phyloP scores from a whole-genome alignment of 2,888 invertebrate species.

The Dicranocentrus wangi region DNA sequence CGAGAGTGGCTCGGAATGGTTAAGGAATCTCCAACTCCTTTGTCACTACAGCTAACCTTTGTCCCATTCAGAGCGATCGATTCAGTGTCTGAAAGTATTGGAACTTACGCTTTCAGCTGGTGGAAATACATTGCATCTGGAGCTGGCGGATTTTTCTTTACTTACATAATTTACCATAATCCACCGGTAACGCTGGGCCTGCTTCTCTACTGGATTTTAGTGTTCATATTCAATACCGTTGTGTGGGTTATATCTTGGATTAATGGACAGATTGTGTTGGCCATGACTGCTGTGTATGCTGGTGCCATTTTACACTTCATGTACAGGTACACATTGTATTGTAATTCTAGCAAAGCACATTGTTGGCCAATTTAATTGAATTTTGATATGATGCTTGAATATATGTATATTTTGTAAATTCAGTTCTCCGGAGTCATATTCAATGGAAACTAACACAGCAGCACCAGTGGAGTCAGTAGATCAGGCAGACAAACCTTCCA shows the following conservation, averaged over 20 bases:
- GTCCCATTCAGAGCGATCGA: constrained; percentile 87
- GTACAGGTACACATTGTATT: not conserved
- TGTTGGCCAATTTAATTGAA: too few relatives aligned
- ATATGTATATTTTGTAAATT: too few relatives aligned
- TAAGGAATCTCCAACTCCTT: constrained; percentile 66
- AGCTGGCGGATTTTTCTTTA: constrained; percentile 76
- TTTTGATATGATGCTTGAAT: too few relatives aligned
- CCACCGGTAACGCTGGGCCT: constrained; percentile 81
- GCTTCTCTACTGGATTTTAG: constrained; percentile 77
- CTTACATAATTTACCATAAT: constrained; percentile 81
- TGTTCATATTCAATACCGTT: constrained; percentile 16
- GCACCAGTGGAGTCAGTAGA: not conserved
- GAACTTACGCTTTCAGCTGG: constrained; percentile 82
- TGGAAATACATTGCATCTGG: constrained; percentile 78
- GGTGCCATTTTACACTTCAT: constrained; percentile 51
- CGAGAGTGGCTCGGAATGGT: constrained; percentile 64
- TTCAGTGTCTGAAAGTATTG: constrained; percentile 83
- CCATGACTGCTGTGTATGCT: constrained; percentile 65
- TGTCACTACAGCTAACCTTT: constrained; percentile 75
- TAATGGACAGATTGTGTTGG: constrained; percentile 63
- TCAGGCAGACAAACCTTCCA: not conserved
- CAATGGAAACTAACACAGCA: not conserved
- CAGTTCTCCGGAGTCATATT: too few relatives aligned
- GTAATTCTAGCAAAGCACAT: too few relatives aligned
- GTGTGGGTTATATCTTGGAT: constrained; percentile 67